These are phyloP conservation scores for Camponotus fellah DNA, from an alignment of 2,888 invertebrate genomes.

Conservation along the genomic window DNA sequence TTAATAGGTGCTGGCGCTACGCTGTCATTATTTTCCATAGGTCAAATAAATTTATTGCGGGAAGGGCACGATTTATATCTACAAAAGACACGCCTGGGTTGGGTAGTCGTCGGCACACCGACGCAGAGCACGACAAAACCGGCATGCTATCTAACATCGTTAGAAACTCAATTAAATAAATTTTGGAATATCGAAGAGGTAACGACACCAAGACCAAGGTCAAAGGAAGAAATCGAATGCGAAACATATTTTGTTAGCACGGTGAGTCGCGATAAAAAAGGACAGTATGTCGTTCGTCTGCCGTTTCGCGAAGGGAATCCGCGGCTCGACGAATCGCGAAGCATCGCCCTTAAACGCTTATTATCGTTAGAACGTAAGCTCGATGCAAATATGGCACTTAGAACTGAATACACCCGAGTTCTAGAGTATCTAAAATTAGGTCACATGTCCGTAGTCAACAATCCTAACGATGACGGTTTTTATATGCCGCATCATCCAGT, in stretches of 20 bases:
- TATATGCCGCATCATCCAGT: conserved; percentile 26
- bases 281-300: conserved; percentile 52
- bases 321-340: conserved; percentile 58
- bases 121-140: rapidly evolving
- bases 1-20: too few relatives aligned
- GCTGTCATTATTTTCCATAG: too few relatives aligned
- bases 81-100: not conserved
- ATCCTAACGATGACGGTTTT: conserved; percentile 51
- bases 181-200: not conserved
- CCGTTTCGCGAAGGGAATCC: conserved; percentile 40
- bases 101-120: not conserved
- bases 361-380: conserved; percentile 34
- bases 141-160: not conserved
- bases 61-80: not conserved
- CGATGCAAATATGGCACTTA: conserved; percentile 37
- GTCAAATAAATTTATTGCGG: too few relatives aligned
- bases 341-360: conserved; percentile 50
- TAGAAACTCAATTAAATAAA: not conserved
- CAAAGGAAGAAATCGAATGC: conserved; percentile 39
- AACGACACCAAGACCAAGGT: not conserved
- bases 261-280: not conserved
- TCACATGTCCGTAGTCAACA: conserved; percentile 52
- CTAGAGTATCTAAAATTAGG: conserved; percentile 58
- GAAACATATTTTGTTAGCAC: conserved; percentile 38
- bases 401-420: conserved; percentile 54